phyloP scores from a whole-genome alignment of 2,113 vertebrate species.

The Nothocercus nigrocapillus region DNA sequence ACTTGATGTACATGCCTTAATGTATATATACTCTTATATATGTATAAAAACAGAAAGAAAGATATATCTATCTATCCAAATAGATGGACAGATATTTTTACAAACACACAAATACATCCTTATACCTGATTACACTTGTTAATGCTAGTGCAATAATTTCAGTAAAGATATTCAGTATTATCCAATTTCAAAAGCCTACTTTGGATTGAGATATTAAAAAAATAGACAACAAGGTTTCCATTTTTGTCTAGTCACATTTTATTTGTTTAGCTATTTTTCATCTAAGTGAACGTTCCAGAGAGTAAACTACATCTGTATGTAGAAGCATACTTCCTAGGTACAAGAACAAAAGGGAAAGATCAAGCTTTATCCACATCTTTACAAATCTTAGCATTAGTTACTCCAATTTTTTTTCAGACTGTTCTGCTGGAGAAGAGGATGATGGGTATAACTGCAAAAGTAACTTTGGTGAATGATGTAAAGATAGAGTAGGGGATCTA shows the following conservation, averaged over 20 bases:
- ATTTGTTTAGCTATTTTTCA: not conserved
- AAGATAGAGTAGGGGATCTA: not conserved
- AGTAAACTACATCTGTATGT: accelerated
- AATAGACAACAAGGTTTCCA: not conserved
- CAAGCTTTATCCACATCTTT: not conserved
- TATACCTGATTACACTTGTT: not conserved
- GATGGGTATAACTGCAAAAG: not conserved
- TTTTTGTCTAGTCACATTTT: not conserved
- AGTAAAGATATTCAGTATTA: not conserved
- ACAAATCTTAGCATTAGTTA: not conserved
- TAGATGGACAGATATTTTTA: too few species aligned
- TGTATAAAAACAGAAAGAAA: too few species aligned
- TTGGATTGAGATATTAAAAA: not conserved
- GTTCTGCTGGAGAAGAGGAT: not conserved
- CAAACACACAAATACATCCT: not conserved
- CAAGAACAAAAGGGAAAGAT: not conserved
- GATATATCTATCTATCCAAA: not conserved
- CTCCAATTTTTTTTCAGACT: not conserved
- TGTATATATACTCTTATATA: not conserved
- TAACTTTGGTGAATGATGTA: not conserved
- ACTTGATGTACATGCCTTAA: too few species aligned
- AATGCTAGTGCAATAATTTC: not conserved
- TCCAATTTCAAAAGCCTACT: not conserved
- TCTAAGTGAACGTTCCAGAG: not conserved
- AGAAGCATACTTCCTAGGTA: not conserved